Evolutionary conservation across 2,888 invertebrate species (phyloP).

Genomic region (Lypha dubia): DNA sequence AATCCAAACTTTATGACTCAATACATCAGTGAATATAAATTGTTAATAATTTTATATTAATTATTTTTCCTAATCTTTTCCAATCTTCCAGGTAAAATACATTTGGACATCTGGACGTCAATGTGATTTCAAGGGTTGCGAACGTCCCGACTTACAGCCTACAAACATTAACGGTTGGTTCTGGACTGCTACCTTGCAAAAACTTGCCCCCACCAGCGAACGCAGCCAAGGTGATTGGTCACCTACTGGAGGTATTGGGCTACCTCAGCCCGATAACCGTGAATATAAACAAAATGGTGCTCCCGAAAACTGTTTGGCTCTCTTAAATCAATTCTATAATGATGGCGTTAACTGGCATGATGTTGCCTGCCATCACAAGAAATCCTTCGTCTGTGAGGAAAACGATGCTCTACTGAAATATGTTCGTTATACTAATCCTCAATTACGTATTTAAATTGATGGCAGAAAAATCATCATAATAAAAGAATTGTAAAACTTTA

Average conservation of each 20-base stretch:
- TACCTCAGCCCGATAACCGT: conserved; percentile 94
- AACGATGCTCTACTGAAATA: conserved; percentile 93
- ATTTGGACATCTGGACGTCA: conserved; percentile 96
- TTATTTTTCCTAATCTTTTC: neutral
- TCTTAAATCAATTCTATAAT: conserved; percentile 95
- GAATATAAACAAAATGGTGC: conserved; percentile 92
- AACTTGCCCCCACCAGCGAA: conserved; percentile 92
- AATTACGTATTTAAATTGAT: conserved; percentile 86
- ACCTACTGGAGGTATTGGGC: conserved; percentile 92
- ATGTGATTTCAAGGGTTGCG: conserved; percentile 95
- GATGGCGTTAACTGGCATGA: conserved; percentile 96
- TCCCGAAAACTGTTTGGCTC: conserved; percentile 92
- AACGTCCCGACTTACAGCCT: conserved; percentile 92
- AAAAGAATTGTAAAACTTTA: conserved; percentile 32
- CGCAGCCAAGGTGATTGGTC: conserved; percentile 95
- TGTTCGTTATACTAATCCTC: conserved; percentile 92
- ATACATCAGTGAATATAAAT: too few species aligned
- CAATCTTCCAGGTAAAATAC: conserved; percentile 89
- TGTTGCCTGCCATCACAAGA: conserved; percentile 95
- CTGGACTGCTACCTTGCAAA: conserved; percentile 94
- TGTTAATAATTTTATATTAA: neutral
- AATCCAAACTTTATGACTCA: too few species aligned
- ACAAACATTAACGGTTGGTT: conserved; percentile 94
- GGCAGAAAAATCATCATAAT: neutral
- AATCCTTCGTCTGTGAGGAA: conserved; percentile 94